These are phyloP conservation scores for Irena cyanogastra DNA, from an alignment of 2,113 vertebrate genomes.

Conservation along the genomic window DNA sequence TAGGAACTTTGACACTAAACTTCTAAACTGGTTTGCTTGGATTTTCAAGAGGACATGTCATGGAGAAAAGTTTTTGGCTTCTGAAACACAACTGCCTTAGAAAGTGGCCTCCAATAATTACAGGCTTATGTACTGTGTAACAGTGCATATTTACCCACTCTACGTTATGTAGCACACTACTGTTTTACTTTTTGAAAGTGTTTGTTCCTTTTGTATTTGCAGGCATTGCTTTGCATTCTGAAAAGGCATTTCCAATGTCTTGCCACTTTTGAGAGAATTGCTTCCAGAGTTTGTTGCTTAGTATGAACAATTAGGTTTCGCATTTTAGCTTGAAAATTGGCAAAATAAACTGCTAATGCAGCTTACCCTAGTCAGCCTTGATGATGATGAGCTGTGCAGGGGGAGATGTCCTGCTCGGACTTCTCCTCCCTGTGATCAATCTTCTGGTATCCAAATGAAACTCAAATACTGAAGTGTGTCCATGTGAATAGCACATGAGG, in stretches of 20 bases:
- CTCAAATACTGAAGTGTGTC: background rate
- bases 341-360: background rate
- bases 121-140: background rate
- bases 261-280: background rate
- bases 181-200: background rate
- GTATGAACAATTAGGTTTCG: background rate
- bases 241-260: background rate
- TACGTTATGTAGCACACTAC: background rate
- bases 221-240: background rate
- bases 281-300: background rate
- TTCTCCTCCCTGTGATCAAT: background rate
- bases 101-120: background rate
- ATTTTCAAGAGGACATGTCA: background rate
- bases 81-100: background rate
- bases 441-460: background rate
- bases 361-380: background rate
- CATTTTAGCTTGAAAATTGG: background rate
- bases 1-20: background rate
- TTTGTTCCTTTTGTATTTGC: background rate
- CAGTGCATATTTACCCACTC: background rate
- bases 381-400: background rate
- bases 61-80: background rate
- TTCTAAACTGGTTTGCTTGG: background rate
- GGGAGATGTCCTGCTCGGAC: background rate
- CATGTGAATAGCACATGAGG: accelerated